These are phyloP conservation scores for Rhodinocichla rosea DNA, from an alignment of 2,113 vertebrate species.

Conservation along the genomic window DNA sequence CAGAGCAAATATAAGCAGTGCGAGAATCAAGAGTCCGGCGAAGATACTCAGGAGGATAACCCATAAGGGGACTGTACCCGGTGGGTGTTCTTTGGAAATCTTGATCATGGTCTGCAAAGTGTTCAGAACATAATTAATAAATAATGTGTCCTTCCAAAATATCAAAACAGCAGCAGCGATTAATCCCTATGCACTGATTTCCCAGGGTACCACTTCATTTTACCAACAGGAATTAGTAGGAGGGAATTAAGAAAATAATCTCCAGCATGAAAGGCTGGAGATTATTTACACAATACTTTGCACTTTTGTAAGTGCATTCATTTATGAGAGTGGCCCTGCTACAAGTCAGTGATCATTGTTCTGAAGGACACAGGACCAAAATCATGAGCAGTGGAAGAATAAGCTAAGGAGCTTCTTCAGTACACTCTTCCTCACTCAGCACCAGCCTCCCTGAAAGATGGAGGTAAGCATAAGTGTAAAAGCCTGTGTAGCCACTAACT, in stretches of 20 bases:
- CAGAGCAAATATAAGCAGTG: conserved; percentile 89
- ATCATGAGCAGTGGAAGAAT: background rate
- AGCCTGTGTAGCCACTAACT: background rate
- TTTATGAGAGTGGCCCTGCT: background rate
- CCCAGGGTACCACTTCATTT: background rate
- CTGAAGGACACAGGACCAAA: background rate
- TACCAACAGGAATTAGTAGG: background rate
- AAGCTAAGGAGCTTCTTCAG: background rate
- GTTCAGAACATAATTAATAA: background rate
- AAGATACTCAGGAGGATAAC: conserved; percentile 93
- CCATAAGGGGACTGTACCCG: conserved; percentile 87
- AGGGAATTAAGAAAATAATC: background rate
- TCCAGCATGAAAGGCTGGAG: background rate
- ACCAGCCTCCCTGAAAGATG: background rate
- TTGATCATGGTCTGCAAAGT: conserved; percentile 84
- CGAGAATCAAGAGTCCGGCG: conserved; percentile 87
- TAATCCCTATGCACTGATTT: background rate
- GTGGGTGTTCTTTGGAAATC: conserved; percentile 83
- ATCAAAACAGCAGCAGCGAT: background rate
- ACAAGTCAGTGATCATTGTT: background rate
- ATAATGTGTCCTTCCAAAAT: background rate
- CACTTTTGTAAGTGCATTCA: background rate
- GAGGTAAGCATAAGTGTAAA: background rate
- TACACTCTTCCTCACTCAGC: background rate
- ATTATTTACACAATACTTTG: background rate